Percentiles rank a stretch among this genome's conserved stretches.
Conservation (phyloP, 2,888 invertebrate genomes). For the Phaedon cochleariae region DNA sequence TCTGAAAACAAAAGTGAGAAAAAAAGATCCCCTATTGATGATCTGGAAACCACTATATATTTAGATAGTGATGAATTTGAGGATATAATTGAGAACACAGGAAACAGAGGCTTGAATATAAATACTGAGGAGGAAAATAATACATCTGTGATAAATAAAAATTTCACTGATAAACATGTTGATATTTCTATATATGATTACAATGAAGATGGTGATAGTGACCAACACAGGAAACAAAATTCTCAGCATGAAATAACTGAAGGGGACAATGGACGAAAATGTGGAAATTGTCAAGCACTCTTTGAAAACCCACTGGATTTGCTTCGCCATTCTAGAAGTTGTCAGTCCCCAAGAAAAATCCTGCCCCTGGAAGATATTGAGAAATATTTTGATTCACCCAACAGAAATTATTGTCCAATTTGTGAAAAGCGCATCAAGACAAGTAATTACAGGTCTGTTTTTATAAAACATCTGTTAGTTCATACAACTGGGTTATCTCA, state of each 20-base stretch:
- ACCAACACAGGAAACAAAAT: slow-evolving; percentile 15
- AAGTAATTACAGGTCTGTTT: slow-evolving; percentile 32
- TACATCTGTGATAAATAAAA: not conserved
- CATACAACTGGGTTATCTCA: slow-evolving; percentile 29
- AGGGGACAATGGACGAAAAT: slow-evolving; percentile 12
- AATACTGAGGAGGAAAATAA: not conserved
- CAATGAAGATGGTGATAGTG: slow-evolving; percentile 26
- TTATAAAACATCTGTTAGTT: slow-evolving; percentile 36
- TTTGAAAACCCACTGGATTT: slow-evolving; percentile 34
- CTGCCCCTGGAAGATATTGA: slow-evolving; percentile 29
- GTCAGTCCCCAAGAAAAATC: slow-evolving; percentile 20
- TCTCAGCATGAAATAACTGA: slow-evolving; percentile 10
- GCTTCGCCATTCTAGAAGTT: slow-evolving; percentile 32
- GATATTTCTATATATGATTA: slow-evolving; percentile 39
- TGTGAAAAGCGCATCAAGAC: slow-evolving; percentile 37
- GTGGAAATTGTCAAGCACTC: slow-evolving; percentile 24
- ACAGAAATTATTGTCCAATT: slow-evolving; percentile 36
- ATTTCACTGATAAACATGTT: not conserved
- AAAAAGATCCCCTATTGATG: too few relatives aligned
- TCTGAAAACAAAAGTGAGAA: not conserved
- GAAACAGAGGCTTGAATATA: not conserved
- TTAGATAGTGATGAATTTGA: not conserved
- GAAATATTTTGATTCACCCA: slow-evolving; percentile 37
- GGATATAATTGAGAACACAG: not conserved
- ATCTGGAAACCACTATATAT: not conserved